Evolutionary conservation across 2,888 invertebrate species (phyloP), one percentile per base, ranked within the genome.

Genomic region (Ophraella communa): DNA sequence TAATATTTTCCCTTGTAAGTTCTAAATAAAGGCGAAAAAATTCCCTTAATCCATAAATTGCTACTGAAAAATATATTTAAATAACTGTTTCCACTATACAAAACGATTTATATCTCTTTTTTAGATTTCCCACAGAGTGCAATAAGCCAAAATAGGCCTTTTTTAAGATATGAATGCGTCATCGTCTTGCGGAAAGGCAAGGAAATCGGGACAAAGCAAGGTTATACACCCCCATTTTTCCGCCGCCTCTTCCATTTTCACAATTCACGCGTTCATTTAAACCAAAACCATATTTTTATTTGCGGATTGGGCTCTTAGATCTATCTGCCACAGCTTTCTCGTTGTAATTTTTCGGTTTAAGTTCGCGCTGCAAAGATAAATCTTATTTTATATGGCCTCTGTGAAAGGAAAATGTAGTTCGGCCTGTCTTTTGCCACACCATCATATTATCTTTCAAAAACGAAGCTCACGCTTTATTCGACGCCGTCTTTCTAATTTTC

Each of bases 331-430:
- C 76, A 75, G 76, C 71, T 75, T 76, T 73, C 69, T 73, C 76
- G 73, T 64, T 68, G 77, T 77, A 78, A 78, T 79, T 78, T 76
- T 75, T 74, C 75, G 72, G 78, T 78, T 79, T 77, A 77, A 77
- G 77, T 78, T 77, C 77, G 73, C 74, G 75, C 73, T 69, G 69
- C 72, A 73, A 60, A 60, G 73, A 77, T 79, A 78, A 78, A 79
- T 78, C 79, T 77, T 74, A 69, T 73, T 76, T 74, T 76, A 77
- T 77, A 74, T 76, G 73, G 74, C 71, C 68, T 72, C 68, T 58
- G 58, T 65, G 67, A 67, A 68, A 63, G 66, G 66, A 58, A 66
- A 64, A 62, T 55, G 64, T 55, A 60, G 64, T 64, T 64, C 64
- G 55, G 64, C 55, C 60, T 64, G 64, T 64, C 64, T 64, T 56